A percentile compares a stretch with the other conserved stretches of the same genome.
These are phyloP conservation scores for Cylas formicarius DNA, from an alignment of 1,140 invertebrate genomes.

Conservation along the genomic window DNA sequence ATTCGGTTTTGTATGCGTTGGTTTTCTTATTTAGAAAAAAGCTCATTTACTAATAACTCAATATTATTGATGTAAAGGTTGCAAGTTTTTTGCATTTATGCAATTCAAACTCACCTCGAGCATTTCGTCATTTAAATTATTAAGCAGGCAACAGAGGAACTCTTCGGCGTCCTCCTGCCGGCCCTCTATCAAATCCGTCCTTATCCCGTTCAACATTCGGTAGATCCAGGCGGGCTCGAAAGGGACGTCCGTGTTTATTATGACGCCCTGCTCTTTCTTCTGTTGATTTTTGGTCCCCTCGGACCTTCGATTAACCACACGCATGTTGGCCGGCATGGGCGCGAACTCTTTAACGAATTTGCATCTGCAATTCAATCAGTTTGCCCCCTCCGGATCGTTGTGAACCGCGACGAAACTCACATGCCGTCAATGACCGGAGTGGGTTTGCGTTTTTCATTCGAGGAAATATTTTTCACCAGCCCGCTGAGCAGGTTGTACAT, in stretches of 20 bases:
- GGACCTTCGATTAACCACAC: conserved; percentile 39
- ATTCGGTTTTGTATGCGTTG: no score
- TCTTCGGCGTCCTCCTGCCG: conserved; percentile 93
- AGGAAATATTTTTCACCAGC: conserved; percentile 52
- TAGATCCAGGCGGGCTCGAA: conserved; percentile 81
- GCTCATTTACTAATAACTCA: no score
- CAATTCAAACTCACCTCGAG: conserved; percentile 54
- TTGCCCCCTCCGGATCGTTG: neutral
- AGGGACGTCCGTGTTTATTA: conserved; percentile 53
- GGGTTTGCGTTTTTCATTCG: conserved; percentile 47
- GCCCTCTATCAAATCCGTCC: conserved; percentile 67
- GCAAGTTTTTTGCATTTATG: neutral
- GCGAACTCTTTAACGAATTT: conserved; percentile 64
- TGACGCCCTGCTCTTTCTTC: conserved; percentile 44
- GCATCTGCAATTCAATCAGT: conserved; percentile 44
- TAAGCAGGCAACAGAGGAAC: conserved; percentile 84
- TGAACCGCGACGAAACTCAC: conserved; percentile 51
- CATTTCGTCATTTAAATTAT: conserved; percentile 95
- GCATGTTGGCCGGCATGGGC: conserved; percentile 49
- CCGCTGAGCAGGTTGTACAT: conserved; percentile 85
- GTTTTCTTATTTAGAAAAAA: no score
- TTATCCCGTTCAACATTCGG: conserved; percentile 69
- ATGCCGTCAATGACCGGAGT: conserved; percentile 88
- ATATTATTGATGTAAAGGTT: no score
- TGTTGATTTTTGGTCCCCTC: conserved; percentile 41